A percentile compares a stretch with the other conserved stretches of the same genome.
Conservation (phyloP, 2,113 vertebrate genomes). For the Solenodon paradoxus region DNA sequence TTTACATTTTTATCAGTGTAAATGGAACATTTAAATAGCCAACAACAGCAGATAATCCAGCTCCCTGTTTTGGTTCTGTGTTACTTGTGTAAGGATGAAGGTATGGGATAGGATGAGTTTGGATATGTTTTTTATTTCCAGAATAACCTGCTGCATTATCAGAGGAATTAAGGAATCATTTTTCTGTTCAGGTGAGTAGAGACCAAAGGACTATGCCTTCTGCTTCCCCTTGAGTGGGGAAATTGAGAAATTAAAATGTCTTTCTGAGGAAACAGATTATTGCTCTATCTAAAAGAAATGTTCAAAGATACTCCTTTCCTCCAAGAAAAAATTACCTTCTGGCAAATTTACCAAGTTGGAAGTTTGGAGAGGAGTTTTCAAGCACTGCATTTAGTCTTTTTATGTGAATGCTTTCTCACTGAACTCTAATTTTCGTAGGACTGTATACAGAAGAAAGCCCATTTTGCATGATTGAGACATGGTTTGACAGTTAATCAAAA, state of each 20-base stretch:
- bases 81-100: background rate
- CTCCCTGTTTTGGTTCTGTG: background rate
- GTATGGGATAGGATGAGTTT: background rate
- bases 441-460: no score
- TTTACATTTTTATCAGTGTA: background rate
- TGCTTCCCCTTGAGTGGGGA: background rate
- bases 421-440: background rate
- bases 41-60: background rate
- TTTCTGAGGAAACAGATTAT: background rate
- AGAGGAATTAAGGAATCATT: background rate
- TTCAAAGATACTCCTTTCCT: background rate
- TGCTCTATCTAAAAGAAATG: background rate
- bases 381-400: background rate
- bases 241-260: background rate
- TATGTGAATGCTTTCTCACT: background rate
- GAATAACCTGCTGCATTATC: background rate
- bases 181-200: conserved; percentile 32
- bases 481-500: no score
- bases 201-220: background rate
- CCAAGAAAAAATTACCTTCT: background rate
- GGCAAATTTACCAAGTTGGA: background rate
- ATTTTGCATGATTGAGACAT: background rate
- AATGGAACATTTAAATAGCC: background rate
- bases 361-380: background rate
- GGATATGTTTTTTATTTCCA: background rate